Percentiles rank a stretch among this genome's conserved stretches.
These are phyloP conservation scores for Ochropacha duplaris DNA, from an alignment of 2,888 invertebrate genomes.

Conservation along the genomic window DNA sequence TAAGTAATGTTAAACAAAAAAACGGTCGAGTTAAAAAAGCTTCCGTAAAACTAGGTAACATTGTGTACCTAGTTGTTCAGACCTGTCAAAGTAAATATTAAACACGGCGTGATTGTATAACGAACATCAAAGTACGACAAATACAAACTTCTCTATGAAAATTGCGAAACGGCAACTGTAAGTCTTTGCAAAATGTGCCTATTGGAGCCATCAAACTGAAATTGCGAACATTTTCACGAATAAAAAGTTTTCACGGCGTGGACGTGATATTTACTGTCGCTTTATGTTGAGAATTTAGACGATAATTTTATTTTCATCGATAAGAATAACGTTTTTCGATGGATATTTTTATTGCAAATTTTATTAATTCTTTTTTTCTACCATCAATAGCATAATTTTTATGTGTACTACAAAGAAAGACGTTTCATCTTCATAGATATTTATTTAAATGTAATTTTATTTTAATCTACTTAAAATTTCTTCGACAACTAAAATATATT, in stretches of 20 bases:
- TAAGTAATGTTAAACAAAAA: too few relatives aligned
- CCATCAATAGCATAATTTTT: too few relatives aligned
- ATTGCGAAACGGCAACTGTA: neutral
- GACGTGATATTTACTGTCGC: neutral
- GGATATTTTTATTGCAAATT: too few relatives aligned
- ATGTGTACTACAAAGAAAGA: too few relatives aligned
- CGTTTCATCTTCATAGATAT: too few relatives aligned
- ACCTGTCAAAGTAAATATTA: neutral
- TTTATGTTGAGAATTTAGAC: neutral
- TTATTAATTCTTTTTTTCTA: too few relatives aligned
- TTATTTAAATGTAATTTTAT: too few relatives aligned
- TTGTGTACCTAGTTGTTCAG: neutral
- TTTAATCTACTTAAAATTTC: too few relatives aligned
- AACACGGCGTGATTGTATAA: neutral
- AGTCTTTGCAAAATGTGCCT: neutral
- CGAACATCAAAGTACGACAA: neutral
- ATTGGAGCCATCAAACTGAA: neutral
- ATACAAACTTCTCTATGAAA: neutral
- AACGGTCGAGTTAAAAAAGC: too few relatives aligned
- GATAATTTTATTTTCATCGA: neutral
- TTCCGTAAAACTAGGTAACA: neutral
- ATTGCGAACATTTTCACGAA: neutral
- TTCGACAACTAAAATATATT: too few relatives aligned
- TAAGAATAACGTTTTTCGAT: neutral
- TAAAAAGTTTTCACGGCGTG: neutral